Percentiles rank a stretch among this genome's conserved stretches.
Evolutionary conservation across 2,797 vertebrate species (phyloP).

Genomic region (Knipowitschia caucasica): DNA sequence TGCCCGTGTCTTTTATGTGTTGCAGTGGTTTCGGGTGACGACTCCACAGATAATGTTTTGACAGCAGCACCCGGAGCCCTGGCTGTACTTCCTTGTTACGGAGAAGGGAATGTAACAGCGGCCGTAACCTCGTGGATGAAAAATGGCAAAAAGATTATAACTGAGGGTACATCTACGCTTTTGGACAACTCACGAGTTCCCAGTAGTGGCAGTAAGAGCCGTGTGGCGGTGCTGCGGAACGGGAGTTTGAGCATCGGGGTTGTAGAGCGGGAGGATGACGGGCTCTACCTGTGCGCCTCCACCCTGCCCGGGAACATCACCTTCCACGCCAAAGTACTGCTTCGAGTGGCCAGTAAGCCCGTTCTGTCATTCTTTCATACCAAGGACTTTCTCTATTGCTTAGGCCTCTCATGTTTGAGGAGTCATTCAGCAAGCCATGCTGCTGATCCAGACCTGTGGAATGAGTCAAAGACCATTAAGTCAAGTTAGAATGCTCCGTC

Average conservation of each 20-base stretch:
- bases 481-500: too few relatives aligned
- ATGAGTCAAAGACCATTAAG: too few relatives aligned
- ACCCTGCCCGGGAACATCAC: constrained; percentile 23
- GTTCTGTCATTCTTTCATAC: background rate
- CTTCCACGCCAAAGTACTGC: constrained; percentile 52
- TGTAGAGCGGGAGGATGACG: constrained; percentile 72
- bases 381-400: background rate
- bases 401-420: too few relatives aligned
- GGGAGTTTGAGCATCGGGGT: constrained; percentile 70
- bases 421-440: too few relatives aligned
- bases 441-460: too few relatives aligned
- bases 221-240: constrained; percentile 62
- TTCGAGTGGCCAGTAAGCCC: constrained; percentile 80
- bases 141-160: constrained; percentile 20
- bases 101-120: constrained; percentile 29
- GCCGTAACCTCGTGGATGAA: constrained; percentile 75
- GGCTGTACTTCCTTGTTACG: constrained; percentile 71
- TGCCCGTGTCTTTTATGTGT: background rate
- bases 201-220: background rate
- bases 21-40: constrained; percentile 35
- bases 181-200: background rate
- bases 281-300: constrained; percentile 79
- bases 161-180: background rate
- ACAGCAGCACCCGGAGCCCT: constrained; percentile 47
- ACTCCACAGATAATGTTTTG: constrained; percentile 14